Evolutionary conservation across 2,888 invertebrate species (phyloP), one percentile per base, ranked within the genome.

Genomic region (Theretra japonica): DNA sequence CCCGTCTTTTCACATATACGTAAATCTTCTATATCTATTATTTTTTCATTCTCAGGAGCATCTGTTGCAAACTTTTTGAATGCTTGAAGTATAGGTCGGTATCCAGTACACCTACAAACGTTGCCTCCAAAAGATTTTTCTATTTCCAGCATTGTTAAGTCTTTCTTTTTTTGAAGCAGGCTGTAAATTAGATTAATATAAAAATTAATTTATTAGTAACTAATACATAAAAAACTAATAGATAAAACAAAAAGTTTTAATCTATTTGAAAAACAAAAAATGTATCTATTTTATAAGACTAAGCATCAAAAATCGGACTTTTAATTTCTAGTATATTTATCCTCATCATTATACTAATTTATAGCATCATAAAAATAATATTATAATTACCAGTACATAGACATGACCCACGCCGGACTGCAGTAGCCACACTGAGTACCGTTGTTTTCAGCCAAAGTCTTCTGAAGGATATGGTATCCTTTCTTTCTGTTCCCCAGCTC

Each of bases 371-470:
- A 28, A 28, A 2, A 28, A 28, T 28, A 28, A 28, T 28, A 28
- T 28, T 4, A 2, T 28, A 28, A 28, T 28, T 83, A 96, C 96
- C 95, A 95, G 87, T 95, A 94, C 96, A 97, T 96, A 77, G 95
- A 95, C 96, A 97, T 96, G 60, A 97, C 95, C 95, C 96, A 96
- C 2, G 96, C 97, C 0, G 97, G 96, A 21, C 96, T 95, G 83
- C 97, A 97, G 81, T 95, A 96, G 0, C 97, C 97, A 83, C 97
- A 97, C 83, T 97, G 97, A 0, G 95, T 95, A 1, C 96, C 97
- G 85, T 96, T 95, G 79, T 95, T 90, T 57, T 95, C 87, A 2
- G 96, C 96, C 59, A 97, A 87, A 0, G 95, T 90, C 56, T 87
- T 90, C 83, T 97, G 96, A 50, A 97, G 89, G 0, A 95, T 91